Evolutionary conservation across 2,888 invertebrate species (phyloP), one percentile per base, ranked within the genome.

Genomic region (Sesia apiformis): DNA sequence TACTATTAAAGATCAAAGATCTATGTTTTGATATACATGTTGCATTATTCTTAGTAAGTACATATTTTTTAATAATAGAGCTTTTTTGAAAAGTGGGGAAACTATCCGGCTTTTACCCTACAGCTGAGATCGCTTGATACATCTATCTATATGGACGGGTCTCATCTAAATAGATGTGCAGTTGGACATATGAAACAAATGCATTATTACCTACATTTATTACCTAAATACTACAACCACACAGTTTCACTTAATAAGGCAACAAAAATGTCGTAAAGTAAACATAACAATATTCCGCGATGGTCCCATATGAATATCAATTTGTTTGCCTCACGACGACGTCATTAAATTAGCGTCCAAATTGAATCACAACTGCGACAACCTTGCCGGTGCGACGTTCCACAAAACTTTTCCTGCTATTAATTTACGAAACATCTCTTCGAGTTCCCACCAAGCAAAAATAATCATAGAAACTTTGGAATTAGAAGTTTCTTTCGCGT

Each of bases 301-400:
- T 71, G 76, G 84, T 87, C 88, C 87, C 88, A 88, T 87, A 86
- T 89, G 89, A 87, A 88, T 89, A 87, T 87, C 88, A 88, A 89
- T 88, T 85, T 88, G 87, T 84, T 87, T 86, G 78, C 81, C 74
- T 81, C 74, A 63, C 82, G 75, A 81, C 81, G 83, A 77, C 84
- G 81, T 88, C 87, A 88, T 88, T 84, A 87, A 89, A 89, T 89
- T 89, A 89, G 86, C 88, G 86, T 81, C 82, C 83, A 87, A 89
- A 89, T 88, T 88, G 88, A 89, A 89, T 89, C 88, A 87, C 85
- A 86, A 87, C 86, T 86, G 86, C 83, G 83, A 86, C 86, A 85
- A 84, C 85, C 85, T 87, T 83, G 80, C 85, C 81, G 78, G 80
- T 79, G 79, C 80, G 78, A 77, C 79, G 82, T 83, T 79, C 83